Percentiles rank a stretch among this genome's conserved stretches.
These are phyloP conservation scores for Araneus ventricosus DNA, from an alignment of 1,140 invertebrate genomes.

Conservation along the genomic window DNA sequence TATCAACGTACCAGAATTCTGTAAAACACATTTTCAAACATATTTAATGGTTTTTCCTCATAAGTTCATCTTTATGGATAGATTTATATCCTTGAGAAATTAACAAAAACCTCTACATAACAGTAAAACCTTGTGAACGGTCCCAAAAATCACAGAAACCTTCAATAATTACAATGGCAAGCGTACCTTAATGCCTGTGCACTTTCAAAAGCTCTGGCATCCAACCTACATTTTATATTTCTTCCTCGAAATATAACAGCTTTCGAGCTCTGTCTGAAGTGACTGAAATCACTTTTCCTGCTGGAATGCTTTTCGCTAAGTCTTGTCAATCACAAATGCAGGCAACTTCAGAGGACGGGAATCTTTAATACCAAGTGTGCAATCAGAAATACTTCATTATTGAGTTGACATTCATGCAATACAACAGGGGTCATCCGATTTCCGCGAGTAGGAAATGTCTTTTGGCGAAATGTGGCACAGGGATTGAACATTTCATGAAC, in stretches of 20 bases:
- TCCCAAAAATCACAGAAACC: constrained; percentile 3
- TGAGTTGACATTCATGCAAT: not conserved
- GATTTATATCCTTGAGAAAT: no score
- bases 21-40: no score
- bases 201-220: not conserved
- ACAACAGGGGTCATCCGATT: not conserved
- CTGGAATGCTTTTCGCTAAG: not conserved
- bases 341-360: constrained; percentile 10
- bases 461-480: constrained; percentile 5
- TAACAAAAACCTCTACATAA: no score
- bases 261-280: not conserved
- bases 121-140: not conserved
- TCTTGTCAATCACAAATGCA: not conserved
- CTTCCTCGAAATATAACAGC: not conserved
- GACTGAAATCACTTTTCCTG: not conserved
- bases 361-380: not conserved
- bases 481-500: not conserved
- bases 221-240: not conserved
- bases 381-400: not conserved
- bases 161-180: not conserved
- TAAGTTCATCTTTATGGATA: no score
- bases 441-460: not conserved
- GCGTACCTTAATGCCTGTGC: not conserved
- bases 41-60: no score
- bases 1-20: no score